Base-by-base conservation (phyloP, 2,797 vertebrate species). In the Sparus aurata region DNA sequence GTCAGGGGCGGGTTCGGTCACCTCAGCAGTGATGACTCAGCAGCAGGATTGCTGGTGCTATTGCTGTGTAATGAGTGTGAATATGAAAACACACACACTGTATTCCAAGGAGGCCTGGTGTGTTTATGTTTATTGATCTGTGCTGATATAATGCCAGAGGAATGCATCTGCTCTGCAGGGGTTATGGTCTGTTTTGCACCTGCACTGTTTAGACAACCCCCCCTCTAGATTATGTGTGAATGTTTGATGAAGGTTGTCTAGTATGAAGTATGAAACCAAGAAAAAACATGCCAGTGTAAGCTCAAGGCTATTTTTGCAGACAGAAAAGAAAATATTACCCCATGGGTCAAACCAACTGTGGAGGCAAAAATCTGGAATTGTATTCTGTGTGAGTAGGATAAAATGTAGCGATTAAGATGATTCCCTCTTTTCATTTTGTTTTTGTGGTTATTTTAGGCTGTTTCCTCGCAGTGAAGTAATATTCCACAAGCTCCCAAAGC, bases 121-220 rank as follows among this genome's bases (percentile, higher is more conserved):
- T 85, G 55, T 79, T 77, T 83, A 65, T 72, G 79, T 87, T 82
- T 88, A 85, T 90, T 79, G 89, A 89, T 85, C 41, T 53, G 57
- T 12, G 73, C 69, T 78, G 75, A 80, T 84, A 45, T 67, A 59
- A 77, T 4, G 15, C 70, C 71, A 38, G 71, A 75, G 82, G 80
- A 87, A 87, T 62, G 60, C 49, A 57, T 76, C 59, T 61, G 54
- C 72, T 61, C 61, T 69, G 65, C 53, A 23, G 63, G 75, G 58
- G 60, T 77, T 82, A 79, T 81, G 60, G 63, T 82, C 73, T 87
- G 81, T 81, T 78, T 77, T 38, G 12, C 79, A 84, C 90, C 82
- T 91, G 76, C 58, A 30, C 66, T 75, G 71, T 69, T 86, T 20
- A 69, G 22, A 74, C 73, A 69, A 46, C 49, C 23, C 45, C 17